Evolutionary conservation across 2,113 vertebrate genomes (phyloP), one percentile per base, ranked within the genome.

Genomic region (Seriola rivoliana): DNA sequence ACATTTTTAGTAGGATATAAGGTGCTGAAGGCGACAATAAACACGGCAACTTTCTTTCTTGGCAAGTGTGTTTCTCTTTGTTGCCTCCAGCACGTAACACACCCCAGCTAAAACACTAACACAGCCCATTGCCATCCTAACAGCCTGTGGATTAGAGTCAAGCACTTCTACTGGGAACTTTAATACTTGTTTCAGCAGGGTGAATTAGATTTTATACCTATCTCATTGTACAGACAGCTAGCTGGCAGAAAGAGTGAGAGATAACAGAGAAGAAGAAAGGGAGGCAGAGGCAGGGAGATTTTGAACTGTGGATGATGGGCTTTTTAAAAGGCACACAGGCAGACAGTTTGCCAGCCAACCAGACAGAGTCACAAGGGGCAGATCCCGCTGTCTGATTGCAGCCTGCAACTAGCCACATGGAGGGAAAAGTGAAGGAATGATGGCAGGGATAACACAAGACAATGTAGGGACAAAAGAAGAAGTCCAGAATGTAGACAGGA

Each of bases 291-390:
- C 50, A 58, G 16, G 70, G 60, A 75, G 44, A 67, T 81, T 74
- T 74, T 81, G 80, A 89, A 80, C 63, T 57, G 44, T 77, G 21
- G 72, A 71, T 65, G 84, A 84, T 77, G 73, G 70, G 69, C 64
- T 82, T 65, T 82, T 63, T 78, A 83, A 71, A 74, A 71, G 32
- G 64, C 70, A 42, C 42, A 55, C 38, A 65, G 38, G 38, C 29
- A 64, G 66, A 66, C 48, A 78, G 64, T 54, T 64, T 23, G 46
- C 55, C 36, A 75, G 46, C 8, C 60, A 65, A 64, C 0, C 58
- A 75, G 52, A 23, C 23, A 12, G 74, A 84, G 21, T 23, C 58
- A 74, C 11, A 2, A 68, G 75, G 32, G 76, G 57, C 67, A 73
- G 58, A 81, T 86, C 66, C 36, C 25, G 21, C 50, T 44, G 67